Conservation (phyloP, 92 coral and sea anemone genomes). For the Bergia puertoricense region DNA sequence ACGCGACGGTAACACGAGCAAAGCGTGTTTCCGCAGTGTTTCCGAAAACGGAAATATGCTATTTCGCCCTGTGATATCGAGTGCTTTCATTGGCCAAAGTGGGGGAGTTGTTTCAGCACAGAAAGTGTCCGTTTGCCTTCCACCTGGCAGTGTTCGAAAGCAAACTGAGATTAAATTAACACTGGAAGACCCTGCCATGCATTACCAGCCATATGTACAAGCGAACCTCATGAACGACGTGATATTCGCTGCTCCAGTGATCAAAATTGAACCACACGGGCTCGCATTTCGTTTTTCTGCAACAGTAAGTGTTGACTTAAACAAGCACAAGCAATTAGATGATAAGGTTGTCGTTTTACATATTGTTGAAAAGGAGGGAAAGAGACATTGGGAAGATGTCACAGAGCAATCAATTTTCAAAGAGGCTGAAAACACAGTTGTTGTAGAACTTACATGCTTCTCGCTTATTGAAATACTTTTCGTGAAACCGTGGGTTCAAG, state of each 20-base stretch:
- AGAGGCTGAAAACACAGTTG: neutral
- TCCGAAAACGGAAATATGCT: too few relatives aligned
- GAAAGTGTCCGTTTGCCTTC: neutral
- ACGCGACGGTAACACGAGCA: too few relatives aligned
- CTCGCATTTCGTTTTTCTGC: neutral
- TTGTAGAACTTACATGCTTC: neutral
- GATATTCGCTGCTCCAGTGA: neutral
- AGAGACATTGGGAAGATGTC: neutral
- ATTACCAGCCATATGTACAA: neutral
- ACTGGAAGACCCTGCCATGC: neutral
- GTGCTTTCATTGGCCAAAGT: neutral
- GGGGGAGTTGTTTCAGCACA: neutral
- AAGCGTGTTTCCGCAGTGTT: too few relatives aligned
- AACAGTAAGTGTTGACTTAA: neutral
- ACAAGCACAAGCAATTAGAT: neutral
- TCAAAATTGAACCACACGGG: neutral
- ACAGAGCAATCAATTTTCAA: neutral
- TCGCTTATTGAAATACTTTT: neutral
- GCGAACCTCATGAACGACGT: neutral
- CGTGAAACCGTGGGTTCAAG: neutral
- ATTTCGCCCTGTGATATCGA: too few relatives aligned
- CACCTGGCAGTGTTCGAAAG: neutral
- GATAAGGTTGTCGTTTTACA: neutral
- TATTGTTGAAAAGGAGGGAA: neutral
- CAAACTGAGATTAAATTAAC: neutral